Evolutionary conservation across 1,140 invertebrate species (phyloP), one percentile per base, ranked within the genome.

Genomic region (Dendrolimus kikuchii): DNA sequence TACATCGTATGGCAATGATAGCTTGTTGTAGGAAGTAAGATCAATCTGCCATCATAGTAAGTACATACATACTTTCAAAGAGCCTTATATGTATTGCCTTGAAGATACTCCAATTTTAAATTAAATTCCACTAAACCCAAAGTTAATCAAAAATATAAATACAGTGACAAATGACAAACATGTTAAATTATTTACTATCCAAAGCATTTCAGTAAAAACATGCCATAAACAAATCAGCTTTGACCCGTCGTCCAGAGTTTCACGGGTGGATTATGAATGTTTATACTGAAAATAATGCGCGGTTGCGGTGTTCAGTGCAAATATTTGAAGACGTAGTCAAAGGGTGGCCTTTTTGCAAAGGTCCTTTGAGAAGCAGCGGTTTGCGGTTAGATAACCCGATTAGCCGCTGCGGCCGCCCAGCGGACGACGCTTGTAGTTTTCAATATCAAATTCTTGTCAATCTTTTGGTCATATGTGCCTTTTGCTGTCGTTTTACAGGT

Each of bases 241-340:
- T 65, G 64, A 61, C 57, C 56, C 42, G 36, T 43, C 52, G 23
- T 23, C 23, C 23, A 38, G 57, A 56, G 66, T 71, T 75, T 68
- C 64, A 62, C 67, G 55, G 64, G 57, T 71, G 71, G 77, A 79
- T 81, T 85, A 85, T 82, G 74, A 67, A 71, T 81, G 79, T 82
- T 82, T 82, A 77, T 81, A 71, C 67, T 67, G 74, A 77, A 82
- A 82, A 85, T 85, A 82, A 85, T 82, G 77, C 75, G 69, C 74
- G 72, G 74, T 76, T 71, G 73, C 59, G 79, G 74, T 62, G 59
- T 78, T 77, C 68, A 68, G 62, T 59, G 67, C 77, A 81, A 82
- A 85, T 85, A 83, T 85, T 83, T 82, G 77, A 77, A 81, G 80
- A 76, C 59, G 67, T 47, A 74, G 76, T 83, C 78, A 85, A 85